phyloP scores from a whole-genome alignment of 1,140 invertebrate genomes.

The Magallana ariakensis region DNA sequence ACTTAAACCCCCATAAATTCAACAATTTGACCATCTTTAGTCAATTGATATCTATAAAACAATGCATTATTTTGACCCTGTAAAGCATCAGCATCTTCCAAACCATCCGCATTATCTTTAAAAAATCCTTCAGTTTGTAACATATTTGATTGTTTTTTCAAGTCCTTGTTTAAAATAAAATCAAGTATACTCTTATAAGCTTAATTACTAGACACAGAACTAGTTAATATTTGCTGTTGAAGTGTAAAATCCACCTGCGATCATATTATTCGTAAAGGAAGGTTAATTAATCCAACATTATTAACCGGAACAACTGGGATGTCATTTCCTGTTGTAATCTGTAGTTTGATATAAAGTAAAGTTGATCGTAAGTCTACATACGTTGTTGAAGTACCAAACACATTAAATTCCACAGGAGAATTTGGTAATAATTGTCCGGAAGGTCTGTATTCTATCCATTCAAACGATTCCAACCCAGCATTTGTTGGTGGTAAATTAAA shows the following conservation, averaged over 20 bases:
- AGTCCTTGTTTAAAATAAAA: not conserved
- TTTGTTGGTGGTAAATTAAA: not conserved
- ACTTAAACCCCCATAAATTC: not conserved
- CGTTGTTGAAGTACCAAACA: not conserved
- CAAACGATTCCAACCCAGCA: not conserved
- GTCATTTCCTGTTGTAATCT: not conserved
- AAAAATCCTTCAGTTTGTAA: not conserved
- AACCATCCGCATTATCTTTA: not conserved
- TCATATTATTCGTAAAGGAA: not conserved
- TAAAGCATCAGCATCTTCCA: not conserved
- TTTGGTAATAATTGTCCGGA: not conserved
- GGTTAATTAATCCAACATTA: not conserved
- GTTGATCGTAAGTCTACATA: not conserved
- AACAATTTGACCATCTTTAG: not conserved
- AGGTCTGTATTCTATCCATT: not conserved
- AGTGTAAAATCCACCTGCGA: not conserved
- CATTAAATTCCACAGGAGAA: not conserved
- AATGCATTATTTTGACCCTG: not conserved
- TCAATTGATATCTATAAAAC: slow-evolving; percentile 9
- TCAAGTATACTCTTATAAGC: not conserved
- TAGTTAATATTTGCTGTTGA: slow-evolving; percentile 5
- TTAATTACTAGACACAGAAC: not conserved
- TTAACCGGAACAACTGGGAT: not conserved
- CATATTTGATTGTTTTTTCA: not conserved
- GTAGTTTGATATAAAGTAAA: not conserved